Conservation (phyloP, 2,797 vertebrate species). For the Lycodopsis pacificus region DNA sequence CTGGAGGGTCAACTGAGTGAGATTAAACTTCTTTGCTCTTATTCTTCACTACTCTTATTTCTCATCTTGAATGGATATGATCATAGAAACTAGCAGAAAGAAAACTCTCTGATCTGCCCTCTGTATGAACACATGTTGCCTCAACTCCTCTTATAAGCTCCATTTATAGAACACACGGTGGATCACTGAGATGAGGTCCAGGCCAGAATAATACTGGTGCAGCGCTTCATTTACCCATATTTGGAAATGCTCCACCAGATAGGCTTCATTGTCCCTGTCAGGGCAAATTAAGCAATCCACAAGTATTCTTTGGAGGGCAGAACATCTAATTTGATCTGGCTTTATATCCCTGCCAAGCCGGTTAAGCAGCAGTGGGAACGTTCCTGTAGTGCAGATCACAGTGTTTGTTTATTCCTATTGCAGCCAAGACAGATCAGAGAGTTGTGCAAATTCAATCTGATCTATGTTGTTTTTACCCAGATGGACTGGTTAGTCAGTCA, state of each 20-base stretch:
- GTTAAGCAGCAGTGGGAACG: slow-evolving; percentile 43
- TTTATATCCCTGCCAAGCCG: slow-evolving; percentile 38
- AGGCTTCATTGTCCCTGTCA: slow-evolving; percentile 37
- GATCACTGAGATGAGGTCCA: slow-evolving; percentile 32
- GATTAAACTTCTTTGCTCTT: background rate
- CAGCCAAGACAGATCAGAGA: slow-evolving; percentile 50
- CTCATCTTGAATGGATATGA: background rate
- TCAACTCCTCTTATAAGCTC: slow-evolving; percentile 14
- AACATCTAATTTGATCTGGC: slow-evolving; percentile 52
- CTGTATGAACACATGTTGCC: slow-evolving; percentile 4
- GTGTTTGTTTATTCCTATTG: slow-evolving; percentile 47
- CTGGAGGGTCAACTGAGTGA: background rate
- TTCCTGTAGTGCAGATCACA: slow-evolving; percentile 25
- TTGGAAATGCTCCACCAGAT: slow-evolving; percentile 51
- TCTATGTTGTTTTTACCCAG: slow-evolving; percentile 41
- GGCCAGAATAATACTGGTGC: slow-evolving; percentile 39
- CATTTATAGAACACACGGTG: slow-evolving; percentile 31
- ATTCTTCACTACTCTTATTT: background rate
- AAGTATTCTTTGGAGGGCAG: slow-evolving; percentile 45
- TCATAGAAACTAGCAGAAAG: background rate
- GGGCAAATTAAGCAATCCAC: slow-evolving; percentile 46
- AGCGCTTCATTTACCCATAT: slow-evolving; percentile 52
- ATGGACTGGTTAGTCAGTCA: slow-evolving; percentile 25
- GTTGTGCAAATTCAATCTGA: slow-evolving; percentile 42
- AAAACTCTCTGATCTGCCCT: background rate